These are phyloP conservation scores for Lynx canadensis DNA, from an alignment of 2,113 vertebrate species.

Conservation along the genomic window DNA sequence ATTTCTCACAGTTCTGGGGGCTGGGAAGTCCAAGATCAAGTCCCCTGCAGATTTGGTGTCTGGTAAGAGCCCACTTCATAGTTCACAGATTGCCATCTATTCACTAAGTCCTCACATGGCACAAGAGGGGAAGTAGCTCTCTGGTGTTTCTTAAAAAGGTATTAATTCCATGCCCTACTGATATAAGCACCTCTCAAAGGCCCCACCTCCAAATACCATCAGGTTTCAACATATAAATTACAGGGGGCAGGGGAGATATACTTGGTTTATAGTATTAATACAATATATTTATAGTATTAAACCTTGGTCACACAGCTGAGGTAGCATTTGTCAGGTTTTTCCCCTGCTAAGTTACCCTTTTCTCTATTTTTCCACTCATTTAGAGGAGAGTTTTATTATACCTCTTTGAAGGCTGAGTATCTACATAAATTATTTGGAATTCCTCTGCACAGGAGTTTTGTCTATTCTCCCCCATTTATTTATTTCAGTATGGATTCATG, in stretches of 20 bases:
- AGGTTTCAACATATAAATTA: background rate
- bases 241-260: background rate
- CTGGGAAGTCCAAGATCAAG: background rate
- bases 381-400: background rate
- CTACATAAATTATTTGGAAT: constrained; percentile 17
- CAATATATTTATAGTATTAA: background rate
- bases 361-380: background rate
- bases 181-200: background rate
- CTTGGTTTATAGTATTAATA: background rate
- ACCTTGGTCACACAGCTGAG: background rate
- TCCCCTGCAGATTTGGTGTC: background rate
- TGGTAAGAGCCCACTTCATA: background rate
- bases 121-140: background rate
- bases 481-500: background rate
- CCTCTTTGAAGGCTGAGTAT: background rate
- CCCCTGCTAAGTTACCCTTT: background rate
- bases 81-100: background rate
- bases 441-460: background rate
- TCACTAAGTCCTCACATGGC: background rate
- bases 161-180: background rate
- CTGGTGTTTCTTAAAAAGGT: background rate
- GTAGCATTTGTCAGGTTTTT: background rate
- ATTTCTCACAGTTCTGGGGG: background rate
- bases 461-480: background rate
- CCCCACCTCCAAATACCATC: background rate